Conservation (phyloP, 2,888 invertebrate species). For the Chymomyza fuscimana region DNA sequence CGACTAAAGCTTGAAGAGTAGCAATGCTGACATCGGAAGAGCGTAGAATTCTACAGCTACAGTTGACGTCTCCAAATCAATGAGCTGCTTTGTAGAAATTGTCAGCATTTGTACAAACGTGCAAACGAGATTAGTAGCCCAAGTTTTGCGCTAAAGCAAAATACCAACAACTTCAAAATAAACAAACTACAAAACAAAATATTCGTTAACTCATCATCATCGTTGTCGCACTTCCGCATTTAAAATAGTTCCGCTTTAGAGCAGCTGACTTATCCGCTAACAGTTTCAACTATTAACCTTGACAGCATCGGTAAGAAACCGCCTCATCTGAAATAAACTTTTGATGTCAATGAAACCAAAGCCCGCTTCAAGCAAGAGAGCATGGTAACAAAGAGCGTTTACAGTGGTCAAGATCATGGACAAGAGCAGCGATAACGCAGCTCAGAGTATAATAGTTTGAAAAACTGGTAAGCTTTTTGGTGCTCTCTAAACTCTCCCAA, state of each 20-base stretch:
- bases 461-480: conserved; percentile 38
- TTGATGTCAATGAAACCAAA: conserved; percentile 66
- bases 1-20: no score
- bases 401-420: conserved; percentile 68
- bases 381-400: conserved; percentile 4
- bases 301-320: conserved; percentile 39
- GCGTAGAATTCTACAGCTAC: no score
- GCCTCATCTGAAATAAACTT: conserved; percentile 35
- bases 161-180: conserved; percentile 36
- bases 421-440: conserved; percentile 29
- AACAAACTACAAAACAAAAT: conserved; percentile 24
- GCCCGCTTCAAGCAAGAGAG: conserved; percentile 8
- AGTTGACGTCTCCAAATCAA: no score
- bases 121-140: conserved; percentile 62
- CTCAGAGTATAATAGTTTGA: not conserved
- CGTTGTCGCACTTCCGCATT: conserved; percentile 55
- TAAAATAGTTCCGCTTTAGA: conserved; percentile 59
- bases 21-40: no score
- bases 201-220: conserved; percentile 45
- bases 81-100: no score
- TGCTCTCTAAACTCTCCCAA: conserved; percentile 17
- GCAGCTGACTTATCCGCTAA: conserved; percentile 51
- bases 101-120: not conserved
- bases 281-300: conserved; percentile 73
- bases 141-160: conserved; percentile 43